Evolutionary conservation across 2,113 vertebrate species (phyloP).

Genomic region (Grammomys dolichurus): DNA sequence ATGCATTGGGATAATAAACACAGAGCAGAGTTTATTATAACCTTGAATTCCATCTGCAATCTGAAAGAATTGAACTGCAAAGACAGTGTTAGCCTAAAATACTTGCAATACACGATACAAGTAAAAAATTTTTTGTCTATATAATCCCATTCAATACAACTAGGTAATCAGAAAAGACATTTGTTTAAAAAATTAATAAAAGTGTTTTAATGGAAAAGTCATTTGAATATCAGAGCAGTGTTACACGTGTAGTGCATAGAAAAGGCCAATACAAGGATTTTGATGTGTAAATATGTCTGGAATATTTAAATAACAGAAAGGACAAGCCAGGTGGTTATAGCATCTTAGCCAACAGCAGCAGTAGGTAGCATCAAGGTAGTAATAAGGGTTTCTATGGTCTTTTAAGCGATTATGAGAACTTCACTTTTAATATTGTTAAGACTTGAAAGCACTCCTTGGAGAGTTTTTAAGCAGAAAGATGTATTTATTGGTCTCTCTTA

Average conservation of each 20-base stretch:
- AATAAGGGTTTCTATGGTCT: neutral
- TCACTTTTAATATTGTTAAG: neutral
- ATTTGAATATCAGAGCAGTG: neutral
- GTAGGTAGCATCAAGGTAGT: neutral
- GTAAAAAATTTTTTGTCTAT: neutral
- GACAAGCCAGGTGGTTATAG: neutral
- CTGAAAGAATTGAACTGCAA: neutral
- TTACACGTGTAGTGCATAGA: neutral
- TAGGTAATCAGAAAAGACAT: neutral
- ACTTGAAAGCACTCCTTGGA: neutral
- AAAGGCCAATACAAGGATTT: neutral
- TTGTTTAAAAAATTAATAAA: neutral
- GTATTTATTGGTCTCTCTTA: neutral
- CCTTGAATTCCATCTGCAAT: neutral
- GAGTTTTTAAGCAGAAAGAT: neutral
- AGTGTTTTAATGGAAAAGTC: neutral
- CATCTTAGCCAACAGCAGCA: neutral
- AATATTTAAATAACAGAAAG: neutral
- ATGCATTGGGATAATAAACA: neutral
- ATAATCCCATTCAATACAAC: neutral
- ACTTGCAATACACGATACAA: neutral
- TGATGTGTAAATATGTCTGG: neutral
- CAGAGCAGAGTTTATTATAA: neutral
- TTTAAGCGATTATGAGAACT: neutral
- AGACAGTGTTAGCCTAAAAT: neutral